Base-by-base conservation (phyloP, 2,888 invertebrate genomes). In the Stenoptilia bipunctidactyla region DNA sequence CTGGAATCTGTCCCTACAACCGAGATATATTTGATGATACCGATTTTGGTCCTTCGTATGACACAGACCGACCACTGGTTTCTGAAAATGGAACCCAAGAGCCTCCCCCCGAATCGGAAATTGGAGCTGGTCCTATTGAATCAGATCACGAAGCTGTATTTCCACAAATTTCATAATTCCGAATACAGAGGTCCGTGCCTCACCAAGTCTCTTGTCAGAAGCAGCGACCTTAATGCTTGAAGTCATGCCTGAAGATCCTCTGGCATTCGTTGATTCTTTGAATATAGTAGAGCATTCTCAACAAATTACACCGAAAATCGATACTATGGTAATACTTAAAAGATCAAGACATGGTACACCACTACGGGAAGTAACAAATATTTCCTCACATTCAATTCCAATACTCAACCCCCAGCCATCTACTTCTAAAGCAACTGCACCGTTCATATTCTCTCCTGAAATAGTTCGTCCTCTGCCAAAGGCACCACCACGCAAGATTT, bases 401-500 rank as follows among this genome's bases (percentile, higher is more conserved):
- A n/a, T n/a, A n/a, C n/a, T n/a, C n/a, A n/a, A n/a, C n/a, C n/a
- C n/a, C n/a, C n/a, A n/a, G n/a, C n/a, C n/a, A n/a, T n/a, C n/a
- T n/a, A n/a, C n/a, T n/a, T n/a, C n/a, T n/a, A n/a, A n/a, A n/a
- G n/a, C n/a, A n/a, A n/a, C n/a, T n/a, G n/a, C n/a, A n/a, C n/a
- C n/a, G n/a, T n/a, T n/a, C n/a, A n/a, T n/a, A n/a, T 39, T 39
- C n/a, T 34, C 39, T 15, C 20, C 15, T 15, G 33, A 33, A 15
- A 30, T n/a, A 20, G 34, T 40, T 25, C 45, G 49, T 38, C 50
- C 51, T n/a, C 47, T 53, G 38, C 50, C 45, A 43, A 47, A 48
- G 33, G 48, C 55, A 44, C 48, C 52, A 20, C 52, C 50, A 41
- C 49, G 53, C 45, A 53, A 56, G n/a, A n/a, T n/a, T n/a, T n/a